These are phyloP conservation scores for Trichogramma evanescens DNA, from an alignment of 2,888 invertebrate species.

Conservation along the genomic window DNA sequence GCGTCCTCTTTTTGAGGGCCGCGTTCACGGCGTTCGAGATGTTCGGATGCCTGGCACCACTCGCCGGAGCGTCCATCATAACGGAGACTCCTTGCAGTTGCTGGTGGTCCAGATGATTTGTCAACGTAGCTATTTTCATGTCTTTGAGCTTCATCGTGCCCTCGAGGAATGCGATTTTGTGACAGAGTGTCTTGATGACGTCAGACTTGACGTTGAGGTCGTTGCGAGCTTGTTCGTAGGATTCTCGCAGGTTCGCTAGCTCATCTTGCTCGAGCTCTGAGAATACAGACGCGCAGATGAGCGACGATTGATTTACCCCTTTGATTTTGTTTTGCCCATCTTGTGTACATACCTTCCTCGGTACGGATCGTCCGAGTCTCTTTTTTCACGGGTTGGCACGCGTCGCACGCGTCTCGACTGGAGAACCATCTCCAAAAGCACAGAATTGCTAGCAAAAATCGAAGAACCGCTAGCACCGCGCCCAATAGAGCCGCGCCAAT, in stretches of 20 bases:
- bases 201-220: constrained; percentile 55
- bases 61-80: too few relatives aligned
- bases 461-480: background rate
- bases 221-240: constrained; percentile 40
- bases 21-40: too few relatives aligned
- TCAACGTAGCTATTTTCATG: constrained; percentile 45
- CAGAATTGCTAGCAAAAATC: background rate
- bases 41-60: too few relatives aligned
- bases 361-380: too few relatives aligned
- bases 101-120: constrained; percentile 4
- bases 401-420: background rate
- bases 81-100: background rate
- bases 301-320: too few relatives aligned
- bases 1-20: too few relatives aligned
- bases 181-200: constrained; percentile 50
- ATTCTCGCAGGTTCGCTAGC: constrained; percentile 12
- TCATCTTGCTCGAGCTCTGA: background rate
- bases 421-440: constrained; percentile 22
- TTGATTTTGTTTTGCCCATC: too few relatives aligned
- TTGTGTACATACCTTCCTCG: too few relatives aligned
- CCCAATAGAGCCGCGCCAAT: too few relatives aligned
- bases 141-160: constrained; percentile 58
- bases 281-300: too few relatives aligned
- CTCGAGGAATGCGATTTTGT: constrained; percentile 59
- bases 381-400: background rate